A percentile compares a stretch with the other conserved stretches of the same genome.
Evolutionary conservation across 2,888 invertebrate species (phyloP).

Genomic region (Hermaeophaga mercurialis): DNA sequence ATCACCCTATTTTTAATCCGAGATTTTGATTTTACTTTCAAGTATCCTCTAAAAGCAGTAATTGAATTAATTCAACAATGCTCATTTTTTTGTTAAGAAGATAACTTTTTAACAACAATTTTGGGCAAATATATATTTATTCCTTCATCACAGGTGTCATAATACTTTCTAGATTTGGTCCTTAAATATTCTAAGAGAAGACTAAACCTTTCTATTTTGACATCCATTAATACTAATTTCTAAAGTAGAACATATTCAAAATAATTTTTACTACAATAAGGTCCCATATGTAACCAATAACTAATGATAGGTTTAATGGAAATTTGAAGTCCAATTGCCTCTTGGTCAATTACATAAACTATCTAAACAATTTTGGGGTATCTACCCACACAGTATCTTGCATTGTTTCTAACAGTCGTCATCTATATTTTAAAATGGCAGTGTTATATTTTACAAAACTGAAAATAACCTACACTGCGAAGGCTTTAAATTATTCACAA

Average conservation of each 20-base stretch:
- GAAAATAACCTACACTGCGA: constrained; percentile 39
- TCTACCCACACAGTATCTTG: constrained; percentile 17
- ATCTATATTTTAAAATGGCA: constrained; percentile 36
- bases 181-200: too few relatives aligned
- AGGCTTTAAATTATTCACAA: constrained; percentile 27
- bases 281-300: not conserved
- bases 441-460: constrained; percentile 37
- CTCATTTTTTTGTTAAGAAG: too few relatives aligned
- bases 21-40: constrained; percentile 13
- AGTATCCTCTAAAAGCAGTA: too few relatives aligned
- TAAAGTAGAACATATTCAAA: too few relatives aligned
- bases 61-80: too few relatives aligned
- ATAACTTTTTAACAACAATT: too few relatives aligned
- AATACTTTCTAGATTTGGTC: too few relatives aligned
- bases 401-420: constrained; percentile 22
- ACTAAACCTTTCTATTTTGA: too few relatives aligned
- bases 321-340: constrained; percentile 17
- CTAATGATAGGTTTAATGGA: not conserved
- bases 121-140: too few relatives aligned
- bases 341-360: constrained; percentile 25
- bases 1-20: constrained; percentile 15
- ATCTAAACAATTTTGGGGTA: constrained; percentile 15
- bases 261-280: too few relatives aligned
- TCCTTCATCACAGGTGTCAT: too few relatives aligned
- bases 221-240: too few relatives aligned